Conservation (phyloP, 1,140 invertebrate genomes). For the Liolophura sinensis region DNA sequence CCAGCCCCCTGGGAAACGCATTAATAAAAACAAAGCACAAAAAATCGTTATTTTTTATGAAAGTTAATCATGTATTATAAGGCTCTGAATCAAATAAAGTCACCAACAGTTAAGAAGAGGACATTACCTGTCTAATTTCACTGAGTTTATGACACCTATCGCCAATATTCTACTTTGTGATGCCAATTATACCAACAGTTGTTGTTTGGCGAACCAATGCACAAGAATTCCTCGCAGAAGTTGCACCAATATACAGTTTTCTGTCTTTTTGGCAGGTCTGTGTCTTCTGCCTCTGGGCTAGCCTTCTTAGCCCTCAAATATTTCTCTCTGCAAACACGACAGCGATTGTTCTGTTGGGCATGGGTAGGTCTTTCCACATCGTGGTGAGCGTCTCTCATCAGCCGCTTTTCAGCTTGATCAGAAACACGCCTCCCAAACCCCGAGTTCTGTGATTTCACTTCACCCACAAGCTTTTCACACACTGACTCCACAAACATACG, state of each 20-base stretch:
- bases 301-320: slow-evolving; percentile 2
- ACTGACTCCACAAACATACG: neutral
- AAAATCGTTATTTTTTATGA: too few relatives aligned
- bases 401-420: neutral
- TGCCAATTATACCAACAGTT: slow-evolving; percentile 12
- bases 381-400: neutral
- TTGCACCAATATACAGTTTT: slow-evolving; percentile 7
- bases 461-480: neutral
- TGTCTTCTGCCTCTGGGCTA: neutral
- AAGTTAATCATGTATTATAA: too few relatives aligned
- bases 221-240: slow-evolving; percentile 6
- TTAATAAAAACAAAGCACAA: too few relatives aligned
- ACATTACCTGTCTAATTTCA: too few relatives aligned
- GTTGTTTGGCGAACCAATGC: neutral
- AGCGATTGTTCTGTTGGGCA: slow-evolving; percentile 5
- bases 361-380: neutral
- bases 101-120: too few relatives aligned
- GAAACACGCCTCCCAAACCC: neutral
- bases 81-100: too few relatives aligned
- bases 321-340: slow-evolving; percentile 1
- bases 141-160: neutral
- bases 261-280: slow-evolving; percentile 3
- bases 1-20: too few relatives aligned
- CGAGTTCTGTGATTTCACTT: neutral
- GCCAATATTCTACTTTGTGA: slow-evolving; percentile 1